Evolutionary conservation across 2,797 vertebrate genomes (phyloP), one percentile per base, ranked within the genome.

Genomic region (Pelochelys cantorii): DNA sequence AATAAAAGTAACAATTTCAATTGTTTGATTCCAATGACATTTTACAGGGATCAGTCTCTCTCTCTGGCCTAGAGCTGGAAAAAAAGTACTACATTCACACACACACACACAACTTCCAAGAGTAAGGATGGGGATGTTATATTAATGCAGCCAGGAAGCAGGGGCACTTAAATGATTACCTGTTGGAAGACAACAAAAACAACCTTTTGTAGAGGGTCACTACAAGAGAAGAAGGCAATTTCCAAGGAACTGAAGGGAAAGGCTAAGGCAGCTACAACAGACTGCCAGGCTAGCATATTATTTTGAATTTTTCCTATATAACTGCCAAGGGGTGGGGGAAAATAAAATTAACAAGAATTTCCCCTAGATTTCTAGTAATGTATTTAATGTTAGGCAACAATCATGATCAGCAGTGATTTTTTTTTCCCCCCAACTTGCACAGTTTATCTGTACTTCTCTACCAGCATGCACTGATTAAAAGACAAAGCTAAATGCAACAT

Each of bases 311-410:
- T 88, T 81, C 22, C n/a, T 20, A 74, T 74, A 25, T 25, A 74
- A 74, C 37, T 74, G 18, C 9, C 34, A 42, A 42, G 37, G 22
- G 71, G 9, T 20, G 18, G n/a, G 65, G n/a, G 18, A 68, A 65
- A 68, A 68, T 34, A 68, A 27, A 48, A 48, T 25, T 48, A 75
- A 48, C 4, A 0, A 34, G 42, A 75, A 48, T 48, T 57, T 55
- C 62, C 11, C 25, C 4, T 8, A 57, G 12, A 29, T 87, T 83
- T 2, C 25, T 3, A 84, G 2, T 29, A 11, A 79, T 68, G 15
- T 1, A 3, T 34, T 48, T 2, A 0, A 31, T 81, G 29, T 3
- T 54, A 55, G 54, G 0, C 71, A 74, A 74, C 37, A 22, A 23
- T 68, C 65, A 68, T 68, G 85, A 89, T 0, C 1, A 55, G 23